Conservation (phyloP, 1,140 invertebrate species). For the Amyelois transitella region DNA sequence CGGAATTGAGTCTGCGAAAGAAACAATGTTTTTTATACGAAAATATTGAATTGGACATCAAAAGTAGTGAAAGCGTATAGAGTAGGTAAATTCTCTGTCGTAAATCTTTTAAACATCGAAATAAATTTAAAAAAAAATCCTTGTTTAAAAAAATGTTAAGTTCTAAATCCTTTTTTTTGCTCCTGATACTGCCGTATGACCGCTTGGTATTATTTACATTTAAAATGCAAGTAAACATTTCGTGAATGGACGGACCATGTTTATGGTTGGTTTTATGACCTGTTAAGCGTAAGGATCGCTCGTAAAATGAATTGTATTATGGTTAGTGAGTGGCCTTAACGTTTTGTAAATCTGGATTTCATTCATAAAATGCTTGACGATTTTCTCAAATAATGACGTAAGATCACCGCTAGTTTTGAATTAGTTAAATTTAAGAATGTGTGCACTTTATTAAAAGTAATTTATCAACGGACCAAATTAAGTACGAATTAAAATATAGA, state of each 20-base stretch:
- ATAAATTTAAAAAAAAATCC: no score
- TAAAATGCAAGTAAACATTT: constrained; percentile 66
- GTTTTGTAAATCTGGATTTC: constrained; percentile 12
- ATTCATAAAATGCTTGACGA: constrained; percentile 9
- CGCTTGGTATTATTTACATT: constrained; percentile 57
- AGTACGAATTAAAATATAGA: no score
- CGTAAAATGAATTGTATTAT: constrained; percentile 58
- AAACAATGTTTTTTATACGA: background rate
- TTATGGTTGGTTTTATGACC: constrained; percentile 68
- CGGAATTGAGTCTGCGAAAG: background rate
- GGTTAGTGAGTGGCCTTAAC: constrained; percentile 19
- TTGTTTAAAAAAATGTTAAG: background rate
- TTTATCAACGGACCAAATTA: no score
- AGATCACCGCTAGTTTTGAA: background rate
- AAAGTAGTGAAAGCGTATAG: background rate
- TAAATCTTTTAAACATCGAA: no score
- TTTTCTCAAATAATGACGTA: background rate
- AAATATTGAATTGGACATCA: background rate
- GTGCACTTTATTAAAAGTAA: no score
- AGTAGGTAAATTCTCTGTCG: no score
- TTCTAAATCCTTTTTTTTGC: background rate
- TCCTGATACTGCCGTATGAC: constrained; percentile 22
- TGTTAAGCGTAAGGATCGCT: constrained; percentile 66
- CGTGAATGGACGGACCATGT: constrained; percentile 60
- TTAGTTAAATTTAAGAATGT: no score